Evolutionary conservation across 1,140 invertebrate species (phyloP).

Genomic region (Berghia stephanieae): DNA sequence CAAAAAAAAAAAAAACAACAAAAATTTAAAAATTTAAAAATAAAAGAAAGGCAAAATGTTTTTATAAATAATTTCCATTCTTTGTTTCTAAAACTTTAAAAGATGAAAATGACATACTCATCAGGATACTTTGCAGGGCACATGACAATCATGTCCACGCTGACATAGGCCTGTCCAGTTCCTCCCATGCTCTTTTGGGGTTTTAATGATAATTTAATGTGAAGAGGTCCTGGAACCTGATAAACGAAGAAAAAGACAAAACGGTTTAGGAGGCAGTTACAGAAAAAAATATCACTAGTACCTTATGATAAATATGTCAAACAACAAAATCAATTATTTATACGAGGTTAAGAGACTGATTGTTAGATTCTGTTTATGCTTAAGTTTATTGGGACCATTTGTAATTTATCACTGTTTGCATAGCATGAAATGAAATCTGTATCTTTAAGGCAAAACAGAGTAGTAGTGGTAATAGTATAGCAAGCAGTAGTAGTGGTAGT

Average conservation of each 20-base stretch:
- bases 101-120: too few species aligned
- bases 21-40: too few species aligned
- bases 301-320: neutral
- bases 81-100: too few species aligned
- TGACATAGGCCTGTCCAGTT: constrained; percentile 71
- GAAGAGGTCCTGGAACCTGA: constrained; percentile 73
- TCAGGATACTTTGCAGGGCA: constrained; percentile 79
- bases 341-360: neutral
- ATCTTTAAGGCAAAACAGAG: neutral
- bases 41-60: too few species aligned
- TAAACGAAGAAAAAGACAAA: constrained; percentile 17
- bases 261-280: neutral
- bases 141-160: constrained; percentile 76
- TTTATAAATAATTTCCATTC: too few species aligned
- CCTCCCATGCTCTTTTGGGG: constrained; percentile 77
- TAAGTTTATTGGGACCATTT: neutral
- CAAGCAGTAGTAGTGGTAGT: neutral
- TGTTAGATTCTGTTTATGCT: neutral
- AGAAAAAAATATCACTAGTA: neutral
- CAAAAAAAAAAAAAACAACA: too few species aligned
- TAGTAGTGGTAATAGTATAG: neutral
- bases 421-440: too few species aligned
- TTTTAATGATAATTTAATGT: constrained; percentile 74
- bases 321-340: neutral
- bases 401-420: too few species aligned